phyloP scores from a whole-genome alignment of 2,797 vertebrate genomes.

The Intellagama lesueurii region DNA sequence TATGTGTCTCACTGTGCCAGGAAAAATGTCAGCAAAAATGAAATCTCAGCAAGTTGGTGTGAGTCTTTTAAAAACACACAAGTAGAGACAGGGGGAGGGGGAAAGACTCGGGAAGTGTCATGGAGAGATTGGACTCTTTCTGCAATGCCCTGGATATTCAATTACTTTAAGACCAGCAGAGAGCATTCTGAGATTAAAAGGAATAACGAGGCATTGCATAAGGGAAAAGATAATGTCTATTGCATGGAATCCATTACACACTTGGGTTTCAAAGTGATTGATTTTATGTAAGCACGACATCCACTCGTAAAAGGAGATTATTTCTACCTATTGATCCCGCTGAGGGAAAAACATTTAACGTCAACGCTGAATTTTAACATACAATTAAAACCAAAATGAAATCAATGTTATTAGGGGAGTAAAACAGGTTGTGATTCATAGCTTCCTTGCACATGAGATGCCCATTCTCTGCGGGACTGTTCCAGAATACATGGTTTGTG shows the following conservation, averaged over 20 bases:
- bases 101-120: neutral
- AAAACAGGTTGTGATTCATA: neutral
- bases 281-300: slow-evolving; percentile 59
- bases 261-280: slow-evolving; percentile 61
- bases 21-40: no score
- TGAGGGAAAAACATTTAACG: slow-evolving; percentile 58
- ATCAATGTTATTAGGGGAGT: neutral
- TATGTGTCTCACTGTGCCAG: no score
- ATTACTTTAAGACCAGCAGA: slow-evolving; percentile 79
- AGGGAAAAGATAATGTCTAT: slow-evolving; percentile 61
- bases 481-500: neutral
- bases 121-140: neutral
- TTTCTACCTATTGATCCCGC: slow-evolving; percentile 58
- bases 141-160: slow-evolving; percentile 46
- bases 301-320: slow-evolving; percentile 62
- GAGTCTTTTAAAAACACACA: neutral
- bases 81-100: neutral
- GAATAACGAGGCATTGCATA: slow-evolving; percentile 58
- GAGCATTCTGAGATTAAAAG: slow-evolving; percentile 80
- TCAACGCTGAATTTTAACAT: slow-evolving; percentile 48
- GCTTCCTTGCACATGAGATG: slow-evolving; percentile 30
- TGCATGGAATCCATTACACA: slow-evolving; percentile 48
- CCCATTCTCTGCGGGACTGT: neutral
- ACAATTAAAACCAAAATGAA: slow-evolving; percentile 58
- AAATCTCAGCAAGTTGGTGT: no score